Conservation (phyloP, 1,140 invertebrate genomes). For the Lordiphosa mommai region DNA sequence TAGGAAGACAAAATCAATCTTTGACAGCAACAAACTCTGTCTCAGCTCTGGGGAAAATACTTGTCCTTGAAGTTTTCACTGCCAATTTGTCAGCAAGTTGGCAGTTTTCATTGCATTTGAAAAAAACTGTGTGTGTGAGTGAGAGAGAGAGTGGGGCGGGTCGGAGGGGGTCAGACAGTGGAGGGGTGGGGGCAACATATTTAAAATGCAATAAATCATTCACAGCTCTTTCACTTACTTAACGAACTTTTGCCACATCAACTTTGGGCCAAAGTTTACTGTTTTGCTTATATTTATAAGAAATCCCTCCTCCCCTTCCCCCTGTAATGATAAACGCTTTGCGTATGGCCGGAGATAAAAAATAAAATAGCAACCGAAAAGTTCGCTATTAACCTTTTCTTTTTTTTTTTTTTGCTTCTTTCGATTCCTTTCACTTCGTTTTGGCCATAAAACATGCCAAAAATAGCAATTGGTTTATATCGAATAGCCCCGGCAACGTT, state of each 20-base stretch:
- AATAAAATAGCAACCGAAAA: conserved; percentile 20
- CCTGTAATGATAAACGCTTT: conserved; percentile 42
- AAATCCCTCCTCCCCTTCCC: not conserved
- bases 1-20: conserved; percentile 51
- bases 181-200: conserved; percentile 34
- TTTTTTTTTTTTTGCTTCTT: conserved; percentile 22
- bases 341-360: not conserved
- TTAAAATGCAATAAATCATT: conserved; percentile 78
- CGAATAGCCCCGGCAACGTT: conserved; percentile 1
- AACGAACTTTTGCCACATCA: conserved; percentile 69
- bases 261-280: conserved; percentile 31
- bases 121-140: too few species aligned
- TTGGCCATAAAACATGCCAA: conserved; percentile 65
- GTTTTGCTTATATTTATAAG: conserved; percentile 49
- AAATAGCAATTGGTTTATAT: conserved; percentile 54
- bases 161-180: not conserved
- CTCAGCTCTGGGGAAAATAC: conserved; percentile 9
- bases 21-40: conserved; percentile 40
- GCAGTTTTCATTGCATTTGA: conserved; percentile 23
- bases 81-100: conserved; percentile 56
- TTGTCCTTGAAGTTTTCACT: conserved; percentile 20
- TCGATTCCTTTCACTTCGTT: conserved; percentile 1
- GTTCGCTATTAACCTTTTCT: conserved; percentile 68
- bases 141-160: not conserved
- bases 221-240: conserved; percentile 77